Base-by-base conservation (phyloP, 2,113 vertebrate genomes). In the Chunga burmeisteri region DNA sequence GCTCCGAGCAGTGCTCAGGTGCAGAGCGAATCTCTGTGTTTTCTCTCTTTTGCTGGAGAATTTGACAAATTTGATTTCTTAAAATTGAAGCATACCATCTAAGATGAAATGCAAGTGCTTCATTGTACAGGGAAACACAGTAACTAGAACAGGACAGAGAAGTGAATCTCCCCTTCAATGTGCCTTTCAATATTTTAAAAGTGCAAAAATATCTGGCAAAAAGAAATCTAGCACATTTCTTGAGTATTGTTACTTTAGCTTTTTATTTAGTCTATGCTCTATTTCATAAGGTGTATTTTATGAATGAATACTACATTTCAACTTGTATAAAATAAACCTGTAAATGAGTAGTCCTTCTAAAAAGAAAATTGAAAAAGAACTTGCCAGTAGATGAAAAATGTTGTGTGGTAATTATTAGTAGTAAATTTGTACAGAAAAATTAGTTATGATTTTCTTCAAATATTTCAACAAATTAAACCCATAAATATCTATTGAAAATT, bases 11-110 rank as follows among this genome's bases (percentile, higher is more conserved):
- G 32, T 0, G 1, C 27, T 20, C 27, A 34, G 42, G 36, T 63
- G 44, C 49, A 46, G 38, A 66, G 46, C 3, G 2, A 63, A 59
- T 61, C 3, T 2, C 4, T n/a, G 19, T 4, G 0, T 47, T 78
- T 72, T 72, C n/a, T 72, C 36, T 52, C 49, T 46, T 58, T 66
- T 50, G 10, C 15, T 66, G 29, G 15, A 84, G 21, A 47, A 73
- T 61, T 53, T 32, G 23, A 23, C 18, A 40, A 46, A 67, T 32
- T 34, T 47, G 5, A n/a, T 66, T 65, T 73, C 66, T 79, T 59
- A 40, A 56, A 78, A 46, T 23, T 27, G 67, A 83, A 71, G 30
- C 7, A 5, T n/a, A 32, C 12, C 30, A 67, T 21, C 46, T 59
- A 32, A 32, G 67, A 32, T n/a, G 44, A 59, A 65, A 46, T 27